phyloP scores from a whole-genome alignment of 2,888 invertebrate species.

The Cyclophora albipunctata region DNA sequence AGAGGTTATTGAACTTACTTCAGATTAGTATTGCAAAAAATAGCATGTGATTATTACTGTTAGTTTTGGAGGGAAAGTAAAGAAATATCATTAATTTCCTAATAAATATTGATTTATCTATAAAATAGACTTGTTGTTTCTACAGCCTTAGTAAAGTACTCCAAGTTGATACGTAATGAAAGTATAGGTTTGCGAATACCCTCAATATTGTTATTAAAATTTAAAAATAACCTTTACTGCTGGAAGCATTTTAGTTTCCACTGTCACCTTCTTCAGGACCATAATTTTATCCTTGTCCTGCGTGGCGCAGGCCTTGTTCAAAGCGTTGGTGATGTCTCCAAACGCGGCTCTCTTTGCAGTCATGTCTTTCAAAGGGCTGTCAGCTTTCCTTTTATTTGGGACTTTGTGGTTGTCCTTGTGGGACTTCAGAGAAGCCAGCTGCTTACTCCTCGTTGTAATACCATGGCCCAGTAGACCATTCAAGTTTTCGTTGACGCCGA shows the following conservation, averaged over 20 bases:
- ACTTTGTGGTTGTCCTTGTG: slow-evolving; percentile 63
- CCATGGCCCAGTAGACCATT: slow-evolving; percentile 67
- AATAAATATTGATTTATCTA: too few species aligned
- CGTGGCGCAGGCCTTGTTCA: slow-evolving; percentile 53
- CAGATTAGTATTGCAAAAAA: too few species aligned
- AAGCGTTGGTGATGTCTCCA: slow-evolving; percentile 88
- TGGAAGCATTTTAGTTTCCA: slow-evolving; percentile 67
- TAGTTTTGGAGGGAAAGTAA: slow-evolving; percentile 44
- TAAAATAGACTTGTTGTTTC: too few species aligned
- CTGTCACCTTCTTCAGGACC: slow-evolving; percentile 66
- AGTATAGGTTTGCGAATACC: slow-evolving; percentile 21
- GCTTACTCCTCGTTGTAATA: slow-evolving; percentile 78
- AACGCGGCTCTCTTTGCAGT: slow-evolving; percentile 88
- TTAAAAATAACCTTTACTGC: slow-evolving; percentile 51
- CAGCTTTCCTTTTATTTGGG: slow-evolving; percentile 86
- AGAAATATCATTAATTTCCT: too few species aligned
- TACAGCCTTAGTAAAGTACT: too few species aligned
- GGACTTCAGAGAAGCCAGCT: slow-evolving; percentile 64
- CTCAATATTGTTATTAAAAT: slow-evolving; percentile 19
- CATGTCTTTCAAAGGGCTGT: slow-evolving; percentile 84
- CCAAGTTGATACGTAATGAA: too few species aligned
- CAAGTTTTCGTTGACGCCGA: slow-evolving; percentile 62
- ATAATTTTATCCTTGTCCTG: slow-evolving; percentile 56
- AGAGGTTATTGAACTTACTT: too few species aligned
- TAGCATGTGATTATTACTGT: slow-evolving; percentile 12